phyloP scores from a whole-genome alignment of 35 echinoderm and acorn worm species.

The Chiridota heheva region DNA sequence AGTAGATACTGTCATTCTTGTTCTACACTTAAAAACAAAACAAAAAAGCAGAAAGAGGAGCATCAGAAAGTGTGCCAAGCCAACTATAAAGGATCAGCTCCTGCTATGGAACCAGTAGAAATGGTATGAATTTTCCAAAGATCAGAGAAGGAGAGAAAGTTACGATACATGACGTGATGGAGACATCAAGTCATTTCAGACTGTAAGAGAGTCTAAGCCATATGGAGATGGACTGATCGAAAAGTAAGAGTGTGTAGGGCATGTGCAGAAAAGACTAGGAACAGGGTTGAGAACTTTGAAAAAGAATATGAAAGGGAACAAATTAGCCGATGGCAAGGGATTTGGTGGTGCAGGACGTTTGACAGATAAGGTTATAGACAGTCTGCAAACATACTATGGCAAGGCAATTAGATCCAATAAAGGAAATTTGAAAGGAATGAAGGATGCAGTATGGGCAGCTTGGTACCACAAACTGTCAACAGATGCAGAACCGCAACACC shows the following conservation, averaged over 20 bases:
- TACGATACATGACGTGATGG: conserved; percentile 42
- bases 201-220: conserved; percentile 18
- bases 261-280: conserved; percentile 52
- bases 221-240: conserved; percentile 36
- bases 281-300: conserved; percentile 32
- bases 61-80: conserved; percentile 5
- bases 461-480: conserved; percentile 37
- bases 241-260: conserved; percentile 37
- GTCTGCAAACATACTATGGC: conserved; percentile 48
- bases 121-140: conserved; percentile 26
- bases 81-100: conserved; percentile 50
- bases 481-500: conserved; percentile 33
- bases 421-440: conserved; percentile 31
- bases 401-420: conserved; percentile 47
- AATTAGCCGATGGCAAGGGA: conserved; percentile 18
- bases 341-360: conserved; percentile 16
- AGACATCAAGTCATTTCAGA: conserved; percentile 30
- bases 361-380: conserved; percentile 28
- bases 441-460: conserved; percentile 16
- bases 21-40: neutral
- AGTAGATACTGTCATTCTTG: conserved; percentile 20
- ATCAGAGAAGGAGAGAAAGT: neutral
- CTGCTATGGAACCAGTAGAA: conserved; percentile 39
- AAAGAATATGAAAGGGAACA: conserved; percentile 1
- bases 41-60: conserved; percentile 8